A percentile compares a stretch with the other conserved stretches of the same genome.
Evolutionary conservation across 2,797 vertebrate genomes (phyloP).

Genomic region (Rhabdomys pumilio): DNA sequence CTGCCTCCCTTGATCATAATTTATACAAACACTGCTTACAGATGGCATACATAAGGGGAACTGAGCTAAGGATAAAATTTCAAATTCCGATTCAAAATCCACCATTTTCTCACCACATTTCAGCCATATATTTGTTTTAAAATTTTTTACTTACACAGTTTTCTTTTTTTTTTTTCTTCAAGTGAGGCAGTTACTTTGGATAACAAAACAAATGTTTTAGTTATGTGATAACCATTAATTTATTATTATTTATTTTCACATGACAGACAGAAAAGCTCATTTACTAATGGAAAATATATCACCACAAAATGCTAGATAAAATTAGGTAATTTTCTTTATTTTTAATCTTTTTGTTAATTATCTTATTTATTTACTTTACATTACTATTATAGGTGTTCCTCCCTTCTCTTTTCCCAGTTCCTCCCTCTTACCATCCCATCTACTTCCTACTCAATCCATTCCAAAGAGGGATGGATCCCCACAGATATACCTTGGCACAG

Average conservation of each 20-base stretch:
- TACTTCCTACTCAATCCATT: neutral
- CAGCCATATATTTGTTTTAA: neutral
- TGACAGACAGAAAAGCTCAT: neutral
- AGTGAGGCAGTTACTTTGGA: neutral
- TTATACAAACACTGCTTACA: neutral
- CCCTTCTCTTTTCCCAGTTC: neutral
- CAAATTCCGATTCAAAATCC: conserved; percentile 21
- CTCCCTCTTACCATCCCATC: neutral
- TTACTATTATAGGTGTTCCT: neutral
- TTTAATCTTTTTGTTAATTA: neutral
- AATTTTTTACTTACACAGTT: neutral
- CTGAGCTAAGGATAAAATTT: neutral
- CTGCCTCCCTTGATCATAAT: neutral
- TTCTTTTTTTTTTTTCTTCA: neutral
- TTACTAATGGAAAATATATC: conserved; percentile 11
- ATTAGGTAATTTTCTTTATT: neutral
- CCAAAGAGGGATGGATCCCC: neutral
- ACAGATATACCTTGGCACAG: neutral
- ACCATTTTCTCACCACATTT: neutral
- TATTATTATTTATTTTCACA: conserved; percentile 50
- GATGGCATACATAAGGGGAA: neutral
- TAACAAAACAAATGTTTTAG: neutral
- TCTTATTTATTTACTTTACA: neutral
- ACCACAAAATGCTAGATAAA: neutral
- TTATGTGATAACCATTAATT: conserved; percentile 12